Base-by-base conservation (phyloP, 2,888 invertebrate species). In the Tineola bisselliella region DNA sequence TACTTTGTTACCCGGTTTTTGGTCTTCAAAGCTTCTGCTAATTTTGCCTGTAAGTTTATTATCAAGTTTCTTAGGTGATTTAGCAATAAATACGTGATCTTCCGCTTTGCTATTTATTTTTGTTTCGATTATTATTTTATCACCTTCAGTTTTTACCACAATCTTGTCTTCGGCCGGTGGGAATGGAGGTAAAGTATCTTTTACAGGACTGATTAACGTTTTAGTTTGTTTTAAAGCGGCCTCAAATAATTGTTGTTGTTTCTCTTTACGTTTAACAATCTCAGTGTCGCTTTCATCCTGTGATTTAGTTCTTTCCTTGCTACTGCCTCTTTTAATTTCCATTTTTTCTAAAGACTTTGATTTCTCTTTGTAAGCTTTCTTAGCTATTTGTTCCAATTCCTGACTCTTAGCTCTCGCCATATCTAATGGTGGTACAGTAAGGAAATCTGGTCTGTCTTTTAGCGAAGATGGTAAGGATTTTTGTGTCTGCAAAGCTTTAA, bases 221-320 rank as follows among this genome's bases (percentile, higher is more conserved):
- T 92, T 92, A 0, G 92, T 92, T 76, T 92, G 92, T 71, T 92
- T 92, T 70, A 93, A 89, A 1, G 92, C 92, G 3, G 91, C 91
- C 79, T 93, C 92, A 67, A 93, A 93, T 1, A 93, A 75, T 88
- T 92, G 90, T 71, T 93, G 93, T 68, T 93, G 93, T 64, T 92
- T 90, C 69, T 92, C 92, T 74, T 92, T 91, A 57, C 93, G 89
- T 72, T 92, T 92, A 0, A 90, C 91, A 58, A 90, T 90, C 73
- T 92, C 92, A 0, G 91, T 89, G 67, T 92, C 92, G 63, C 91
- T 91, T 65, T 92, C 92, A 71, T 92, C 92, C 73, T 91, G 91
- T 0, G 92, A 92, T 70, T 91, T 92, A 4, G 91, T 90, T 64
- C 92, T 87, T 73, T 92, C 92, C 67, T 90, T 90, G 68, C 90